Base-by-base conservation (phyloP, 2,888 invertebrate species). In the Scaptomyza polygonia region DNA sequence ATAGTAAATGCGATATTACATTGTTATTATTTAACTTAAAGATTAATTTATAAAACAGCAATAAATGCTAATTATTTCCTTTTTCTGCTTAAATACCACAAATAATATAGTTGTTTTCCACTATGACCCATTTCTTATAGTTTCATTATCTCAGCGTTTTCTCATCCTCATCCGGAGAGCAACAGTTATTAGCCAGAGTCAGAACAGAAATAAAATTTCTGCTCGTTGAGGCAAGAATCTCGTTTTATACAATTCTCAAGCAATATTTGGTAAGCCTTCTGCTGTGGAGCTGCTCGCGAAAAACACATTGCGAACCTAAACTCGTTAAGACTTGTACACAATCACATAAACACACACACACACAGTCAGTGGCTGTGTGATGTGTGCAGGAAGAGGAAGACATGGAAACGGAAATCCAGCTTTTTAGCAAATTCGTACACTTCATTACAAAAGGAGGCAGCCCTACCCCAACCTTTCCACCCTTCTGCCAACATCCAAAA, bases 341-440 rank as follows among this genome's bases (percentile, higher is more conserved):
- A 42, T 45, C 0, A 18, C 1, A 30, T 21, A 40, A 18, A 42
- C 42, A 42, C 21, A 21, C 12, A 21, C 3, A 40, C 18, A 12
- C 11, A 42, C 32, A 56, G 30, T n/a, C 29, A 36, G 53, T 18
- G 7, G 43, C 65, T 16, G 29, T 32, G 40, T 29, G 44, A 45
- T 48, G 53, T 64, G 48, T 30, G 49, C 49, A 63, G 79, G 75
- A 78, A 75, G 58, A 69, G 70, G 56, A 74, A 74, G 63, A 78
- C 68, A 63, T 64, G 69, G 69, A 78, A 78, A 63, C 76, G 76
- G 79, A 76, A 79, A 79, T 76, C 71, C 71, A 79, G 76, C 76
- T 76, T 76, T 76, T 76, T 76, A 76, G 76, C 76, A 76, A 76
- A 76, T 76, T 76, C 76, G 76, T 75, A 79, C 71, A 76, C 76